Base-by-base conservation (phyloP, 2,888 invertebrate genomes). In the Drosophila paucipuncta region DNA sequence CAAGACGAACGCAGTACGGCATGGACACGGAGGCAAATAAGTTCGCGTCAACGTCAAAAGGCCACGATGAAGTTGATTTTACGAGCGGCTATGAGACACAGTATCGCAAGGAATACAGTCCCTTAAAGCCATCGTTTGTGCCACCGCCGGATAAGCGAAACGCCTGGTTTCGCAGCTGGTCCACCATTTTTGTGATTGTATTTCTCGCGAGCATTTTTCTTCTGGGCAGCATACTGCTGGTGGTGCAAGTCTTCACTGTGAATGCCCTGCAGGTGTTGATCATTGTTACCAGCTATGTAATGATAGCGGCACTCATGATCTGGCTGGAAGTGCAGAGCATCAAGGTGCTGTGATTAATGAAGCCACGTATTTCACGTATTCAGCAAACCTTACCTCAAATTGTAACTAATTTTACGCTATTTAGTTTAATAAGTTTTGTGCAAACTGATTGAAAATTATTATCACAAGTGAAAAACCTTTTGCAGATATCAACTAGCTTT, bases 21-120 rank as follows among this genome's bases (percentile, higher is more conserved):
- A 89, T 90, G 89, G 90, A 89, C 82, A 86, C 84, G 70, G 90
- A 86, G 49, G 71, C 71, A 47, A 75, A 72, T 35, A 80, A 73
- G 47, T n/a, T 58, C 43, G 62, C 73, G 31, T 39, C 75, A 11
- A 35, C 73, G 25, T 43, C 80, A 39, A 54, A 70, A 18, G 41
- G 52, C 4, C 71, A 80, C 11, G 92, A 92, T 65, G 92, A 92
- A 57, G 70, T 90, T 13, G 92, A 92, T 41, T 92, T 92, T 43
- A 88, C 76, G 55, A 92, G 92, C 68, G 92, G 92, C 53, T 92
- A 79, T 64, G 91, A 91, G 77, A 91, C 84, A 18, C 91, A 91
- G 64, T 91, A 91, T 73, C 74, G 67, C 22, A 80, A 90, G 69
- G 92, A 92, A 72, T 92, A 92, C 59, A 89, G 92, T 33, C 90